Evolutionary conservation across 2,113 vertebrate species (phyloP).

Genomic region (Hippocampus guttulatus): DNA sequence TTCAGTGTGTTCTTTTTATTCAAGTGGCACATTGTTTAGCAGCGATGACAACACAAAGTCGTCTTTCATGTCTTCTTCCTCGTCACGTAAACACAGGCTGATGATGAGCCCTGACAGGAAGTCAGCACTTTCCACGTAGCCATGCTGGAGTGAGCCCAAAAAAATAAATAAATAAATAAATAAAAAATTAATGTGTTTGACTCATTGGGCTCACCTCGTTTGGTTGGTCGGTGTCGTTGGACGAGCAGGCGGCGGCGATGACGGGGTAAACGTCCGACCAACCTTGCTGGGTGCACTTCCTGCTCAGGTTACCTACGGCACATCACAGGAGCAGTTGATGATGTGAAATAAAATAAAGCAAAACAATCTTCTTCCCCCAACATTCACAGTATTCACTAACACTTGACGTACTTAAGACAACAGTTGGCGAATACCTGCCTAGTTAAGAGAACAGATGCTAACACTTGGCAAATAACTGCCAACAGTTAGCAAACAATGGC

Average conservation of each 20-base stretch:
- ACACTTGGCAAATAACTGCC: no score
- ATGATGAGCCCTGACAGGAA: background rate
- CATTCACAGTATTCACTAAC: background rate
- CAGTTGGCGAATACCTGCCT: no score
- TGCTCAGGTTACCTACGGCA: conserved; percentile 56
- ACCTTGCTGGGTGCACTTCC: conserved; percentile 64
- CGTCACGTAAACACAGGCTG: background rate
- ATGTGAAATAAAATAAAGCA: background rate
- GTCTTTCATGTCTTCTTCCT: conserved; percentile 1
- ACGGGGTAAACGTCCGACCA: conserved; percentile 61
- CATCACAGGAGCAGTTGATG: background rate
- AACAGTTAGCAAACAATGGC: no score
- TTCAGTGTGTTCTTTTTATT: background rate
- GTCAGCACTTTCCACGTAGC: background rate
- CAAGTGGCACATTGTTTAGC: background rate
- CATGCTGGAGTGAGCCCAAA: background rate
- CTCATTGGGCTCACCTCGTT: conserved; percentile 22
- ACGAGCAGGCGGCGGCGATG: conserved; percentile 51
- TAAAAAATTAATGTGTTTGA: background rate
- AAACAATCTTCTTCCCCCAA: background rate
- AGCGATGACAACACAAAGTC: background rate
- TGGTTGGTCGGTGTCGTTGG: conserved; percentile 32
- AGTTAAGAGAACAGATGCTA: no score
- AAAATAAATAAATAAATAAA: no score
- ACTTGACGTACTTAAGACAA: background rate